phyloP scores from a whole-genome alignment of 1,140 invertebrate species.

The Bombus soroeensis region DNA sequence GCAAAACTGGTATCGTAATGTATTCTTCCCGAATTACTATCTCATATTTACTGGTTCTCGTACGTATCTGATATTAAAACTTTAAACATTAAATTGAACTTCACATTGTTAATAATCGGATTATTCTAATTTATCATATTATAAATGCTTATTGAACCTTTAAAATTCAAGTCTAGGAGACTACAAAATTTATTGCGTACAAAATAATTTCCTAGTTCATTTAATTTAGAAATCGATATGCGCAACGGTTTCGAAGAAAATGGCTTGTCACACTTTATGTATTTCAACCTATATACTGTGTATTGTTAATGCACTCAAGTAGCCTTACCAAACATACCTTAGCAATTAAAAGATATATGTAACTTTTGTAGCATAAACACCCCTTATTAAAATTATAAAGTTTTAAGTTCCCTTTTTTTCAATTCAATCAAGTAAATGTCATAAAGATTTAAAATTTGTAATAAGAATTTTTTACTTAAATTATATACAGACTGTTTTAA shows the following conservation, averaged over 20 bases:
- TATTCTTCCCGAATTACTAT: constrained; percentile 17
- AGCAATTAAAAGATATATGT: neutral
- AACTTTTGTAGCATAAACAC: neutral
- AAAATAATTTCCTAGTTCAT: too few relatives aligned
- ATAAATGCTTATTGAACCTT: too few relatives aligned
- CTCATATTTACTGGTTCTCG: neutral
- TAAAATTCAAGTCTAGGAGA: too few relatives aligned
- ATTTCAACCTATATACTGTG: neutral
- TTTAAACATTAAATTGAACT: neutral
- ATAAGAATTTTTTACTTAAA: too few relatives aligned
- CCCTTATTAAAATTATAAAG: neutral
- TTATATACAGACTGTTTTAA: too few relatives aligned
- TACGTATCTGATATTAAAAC: neutral
- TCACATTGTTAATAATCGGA: neutral
- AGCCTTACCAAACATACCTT: too few relatives aligned
- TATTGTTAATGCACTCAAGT: too few relatives aligned
- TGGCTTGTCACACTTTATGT: neutral
- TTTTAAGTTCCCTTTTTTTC: neutral
- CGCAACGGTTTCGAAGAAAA: neutral
- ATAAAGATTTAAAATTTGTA: neutral
- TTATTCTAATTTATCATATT: neutral
- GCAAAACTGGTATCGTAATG: constrained; percentile 51
- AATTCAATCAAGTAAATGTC: neutral
- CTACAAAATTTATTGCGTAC: too few relatives aligned
- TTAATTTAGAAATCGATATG: too few relatives aligned